Evolutionary conservation across 2,888 invertebrate species (phyloP).

Genomic region (Thereva unica): DNA sequence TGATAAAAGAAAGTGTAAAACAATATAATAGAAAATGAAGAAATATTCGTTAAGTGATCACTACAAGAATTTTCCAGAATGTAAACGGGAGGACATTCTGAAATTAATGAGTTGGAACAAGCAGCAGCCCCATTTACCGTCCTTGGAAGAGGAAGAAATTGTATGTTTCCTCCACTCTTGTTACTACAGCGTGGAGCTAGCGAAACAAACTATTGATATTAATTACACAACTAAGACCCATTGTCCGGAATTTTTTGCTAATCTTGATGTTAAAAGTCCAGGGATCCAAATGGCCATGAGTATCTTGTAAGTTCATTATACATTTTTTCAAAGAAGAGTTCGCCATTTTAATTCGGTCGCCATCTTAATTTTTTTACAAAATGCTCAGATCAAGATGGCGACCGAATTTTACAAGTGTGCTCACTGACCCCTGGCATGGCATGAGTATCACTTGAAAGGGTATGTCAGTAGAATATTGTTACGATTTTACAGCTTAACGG

Average conservation of each 20-base stretch:
- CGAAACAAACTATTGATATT: conserved; percentile 72
- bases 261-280: conserved; percentile 61
- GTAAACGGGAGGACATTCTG: conserved; percentile 65
- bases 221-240: conserved; percentile 70
- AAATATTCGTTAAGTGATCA: conserved; percentile 59
- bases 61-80: conserved; percentile 65
- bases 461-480: too few species aligned
- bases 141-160: conserved; percentile 64
- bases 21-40: conserved; percentile 13
- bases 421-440: too few species aligned
- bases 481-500: too few species aligned
- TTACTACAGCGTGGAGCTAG: conserved; percentile 67
- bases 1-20: too few species aligned
- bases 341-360: too few species aligned
- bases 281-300: conserved; percentile 59
- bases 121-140: conserved; percentile 71
- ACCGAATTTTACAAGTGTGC: too few species aligned
- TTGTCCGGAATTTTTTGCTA: conserved; percentile 67
- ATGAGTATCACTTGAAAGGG: too few species aligned
- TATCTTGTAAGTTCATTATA: conserved; percentile 63
- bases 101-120: conserved; percentile 66
- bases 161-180: conserved; percentile 72
- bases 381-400: too few species aligned
- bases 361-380: too few species aligned
- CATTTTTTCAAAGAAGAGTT: too few species aligned